phyloP scores from a whole-genome alignment of 1,140 invertebrate species.

The Eriosoma lanigerum region DNA sequence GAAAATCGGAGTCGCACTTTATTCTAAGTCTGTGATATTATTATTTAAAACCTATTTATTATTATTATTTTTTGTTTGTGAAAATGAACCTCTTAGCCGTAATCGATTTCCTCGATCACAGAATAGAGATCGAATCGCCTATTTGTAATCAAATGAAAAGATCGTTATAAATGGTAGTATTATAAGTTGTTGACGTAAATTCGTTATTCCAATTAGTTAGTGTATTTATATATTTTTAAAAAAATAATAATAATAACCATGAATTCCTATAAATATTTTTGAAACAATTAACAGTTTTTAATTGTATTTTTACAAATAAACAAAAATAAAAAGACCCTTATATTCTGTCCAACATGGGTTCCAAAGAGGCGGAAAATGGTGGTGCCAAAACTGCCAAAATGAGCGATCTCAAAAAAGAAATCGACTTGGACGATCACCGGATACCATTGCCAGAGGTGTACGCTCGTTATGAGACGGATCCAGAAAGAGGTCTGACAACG shows the following conservation, averaged over 20 bases:
- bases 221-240: conserved; percentile 51
- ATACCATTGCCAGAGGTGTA: conserved; percentile 67
- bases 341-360: conserved; percentile 51
- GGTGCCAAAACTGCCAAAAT: conserved; percentile 57
- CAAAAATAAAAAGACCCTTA: conserved; percentile 41
- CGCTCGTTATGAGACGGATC: conserved; percentile 54
- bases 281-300: conserved; percentile 44
- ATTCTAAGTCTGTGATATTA: conserved; percentile 49
- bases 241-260: conserved; percentile 41
- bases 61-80: too few relatives aligned
- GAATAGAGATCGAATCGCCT: conserved; percentile 49
- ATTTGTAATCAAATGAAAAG: conserved; percentile 52
- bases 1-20: conserved; percentile 43
- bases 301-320: conserved; percentile 50
- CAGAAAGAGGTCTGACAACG: conserved; percentile 61
- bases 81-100: conserved; percentile 42
- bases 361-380: conserved; percentile 45
- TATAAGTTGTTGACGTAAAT: conserved; percentile 47
- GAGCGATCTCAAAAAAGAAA: conserved; percentile 72
- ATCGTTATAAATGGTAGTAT: conserved; percentile 43
- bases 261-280: conserved; percentile 52
- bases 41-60: conserved; percentile 43
- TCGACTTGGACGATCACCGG: conserved; percentile 75
- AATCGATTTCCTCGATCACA: conserved; percentile 49
- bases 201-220: conserved; percentile 52